Percentiles rank a stretch among this genome's conserved stretches.
phyloP scores from a whole-genome alignment of 2,888 invertebrate genomes.

The Ctenicera cuprea region DNA sequence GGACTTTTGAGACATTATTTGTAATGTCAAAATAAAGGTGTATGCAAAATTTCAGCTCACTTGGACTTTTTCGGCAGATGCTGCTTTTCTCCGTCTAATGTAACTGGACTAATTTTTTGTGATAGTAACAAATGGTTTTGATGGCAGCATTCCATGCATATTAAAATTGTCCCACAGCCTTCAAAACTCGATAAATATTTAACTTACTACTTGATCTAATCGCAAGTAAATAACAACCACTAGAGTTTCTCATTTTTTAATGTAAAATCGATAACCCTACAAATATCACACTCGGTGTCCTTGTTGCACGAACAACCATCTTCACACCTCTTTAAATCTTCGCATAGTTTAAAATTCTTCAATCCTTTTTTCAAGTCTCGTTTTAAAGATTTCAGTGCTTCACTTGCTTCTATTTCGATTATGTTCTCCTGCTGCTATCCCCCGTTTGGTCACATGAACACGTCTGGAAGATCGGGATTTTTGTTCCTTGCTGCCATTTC shows the following conservation, averaged over 20 bases:
- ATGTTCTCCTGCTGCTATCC: constrained; percentile 67
- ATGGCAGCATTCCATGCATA: constrained; percentile 25
- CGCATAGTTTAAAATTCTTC: constrained; percentile 70
- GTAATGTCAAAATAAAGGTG: no score
- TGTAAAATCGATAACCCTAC: constrained; percentile 71
- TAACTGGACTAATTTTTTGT: no score
- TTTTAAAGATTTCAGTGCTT: constrained; percentile 65
- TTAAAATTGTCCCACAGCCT: constrained; percentile 43
- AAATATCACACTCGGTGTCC: constrained; percentile 71
- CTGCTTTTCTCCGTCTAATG: no score
- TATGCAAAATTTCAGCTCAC: no score
- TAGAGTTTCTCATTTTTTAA: constrained; percentile 70
- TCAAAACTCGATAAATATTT: constrained; percentile 38
- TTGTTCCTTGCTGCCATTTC: constrained; percentile 74
- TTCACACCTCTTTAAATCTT: constrained; percentile 70
- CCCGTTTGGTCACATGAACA: constrained; percentile 85
- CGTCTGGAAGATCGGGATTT: constrained; percentile 78
- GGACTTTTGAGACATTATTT: no score
- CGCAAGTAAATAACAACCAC: constrained; percentile 44
- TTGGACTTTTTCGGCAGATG: no score
- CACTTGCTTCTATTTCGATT: constrained; percentile 50
- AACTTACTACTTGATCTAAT: background rate
- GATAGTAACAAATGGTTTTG: constrained; percentile 9
- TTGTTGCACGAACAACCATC: constrained; percentile 70
- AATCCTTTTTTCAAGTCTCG: constrained; percentile 67